These are phyloP conservation scores for Zaprionus capensis DNA, from an alignment of 1,140 invertebrate genomes.

Conservation along the genomic window DNA sequence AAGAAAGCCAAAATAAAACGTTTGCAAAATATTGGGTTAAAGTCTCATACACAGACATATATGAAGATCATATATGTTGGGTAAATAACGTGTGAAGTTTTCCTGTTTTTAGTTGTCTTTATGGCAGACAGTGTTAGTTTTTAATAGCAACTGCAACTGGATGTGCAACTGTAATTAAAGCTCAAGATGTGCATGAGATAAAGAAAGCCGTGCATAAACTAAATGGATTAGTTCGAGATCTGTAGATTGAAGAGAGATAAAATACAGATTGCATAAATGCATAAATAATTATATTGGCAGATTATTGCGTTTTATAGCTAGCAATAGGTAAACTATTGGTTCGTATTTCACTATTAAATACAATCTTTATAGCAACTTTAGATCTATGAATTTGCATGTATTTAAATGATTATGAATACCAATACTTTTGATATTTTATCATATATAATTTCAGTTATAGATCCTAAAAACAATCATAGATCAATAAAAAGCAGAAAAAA, in stretches of 20 bases:
- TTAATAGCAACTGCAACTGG: constrained; percentile 20
- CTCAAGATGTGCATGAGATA: neutral
- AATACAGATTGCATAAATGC: too few species aligned
- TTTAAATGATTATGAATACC: neutral
- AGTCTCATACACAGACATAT: neutral
- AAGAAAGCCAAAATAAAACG: constrained; percentile 18
- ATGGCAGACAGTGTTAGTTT: neutral
- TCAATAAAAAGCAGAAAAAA: too few species aligned
- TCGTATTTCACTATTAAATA: too few species aligned
- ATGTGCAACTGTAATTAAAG: constrained; percentile 9
- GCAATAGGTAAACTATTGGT: too few species aligned
- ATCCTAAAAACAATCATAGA: too few species aligned
- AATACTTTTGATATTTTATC: neutral
- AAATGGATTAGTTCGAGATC: neutral
- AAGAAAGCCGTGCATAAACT: neutral
- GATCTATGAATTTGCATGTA: neutral
- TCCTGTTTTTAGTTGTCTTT: constrained; percentile 1
- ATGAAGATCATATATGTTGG: neutral
- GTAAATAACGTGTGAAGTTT: constrained; percentile 54
- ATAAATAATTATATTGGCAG: too few species aligned
- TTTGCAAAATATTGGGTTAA: constrained; percentile 40
- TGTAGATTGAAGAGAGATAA: neutral
- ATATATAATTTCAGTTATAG: too few species aligned
- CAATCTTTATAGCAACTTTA: too few species aligned
- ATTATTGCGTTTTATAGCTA: too few species aligned